Evolutionary conservation across 2,888 invertebrate genomes (phyloP).

Genomic region (Branchinecta sandiegonensis): DNA sequence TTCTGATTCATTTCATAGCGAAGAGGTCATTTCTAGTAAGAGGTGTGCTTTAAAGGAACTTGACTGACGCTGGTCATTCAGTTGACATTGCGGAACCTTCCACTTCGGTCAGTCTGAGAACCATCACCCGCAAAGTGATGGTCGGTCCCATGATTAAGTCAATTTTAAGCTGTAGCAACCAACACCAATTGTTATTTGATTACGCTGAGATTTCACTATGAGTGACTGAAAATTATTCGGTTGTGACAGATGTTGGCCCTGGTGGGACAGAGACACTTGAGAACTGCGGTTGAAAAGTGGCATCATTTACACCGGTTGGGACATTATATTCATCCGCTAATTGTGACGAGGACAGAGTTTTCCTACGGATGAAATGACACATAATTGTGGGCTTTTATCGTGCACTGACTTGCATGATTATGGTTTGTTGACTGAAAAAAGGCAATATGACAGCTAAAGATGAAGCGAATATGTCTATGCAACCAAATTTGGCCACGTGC

Average conservation of each 20-base stretch:
- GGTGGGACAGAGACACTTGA: neutral
- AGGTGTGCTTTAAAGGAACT: no score
- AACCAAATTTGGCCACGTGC: no score
- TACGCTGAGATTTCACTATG: conserved; percentile 7
- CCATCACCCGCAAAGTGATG: neutral
- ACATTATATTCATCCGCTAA: conserved; percentile 5
- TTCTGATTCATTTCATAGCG: no score
- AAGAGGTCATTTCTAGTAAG: no score
- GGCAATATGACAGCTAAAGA: no score
- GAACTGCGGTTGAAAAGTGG: conserved; percentile 15
- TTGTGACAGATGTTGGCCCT: neutral
- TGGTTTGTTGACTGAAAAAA: neutral
- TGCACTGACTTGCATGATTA: neutral
- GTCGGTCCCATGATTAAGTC: conserved; percentile 10
- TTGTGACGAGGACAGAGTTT: neutral
- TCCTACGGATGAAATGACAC: conserved; percentile 10
- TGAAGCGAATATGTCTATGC: no score
- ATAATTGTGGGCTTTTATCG: conserved; percentile 2
- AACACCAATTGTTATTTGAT: conserved; percentile 14
- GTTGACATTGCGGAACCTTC: no score
- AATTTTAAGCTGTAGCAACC: neutral
- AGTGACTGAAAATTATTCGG: neutral
- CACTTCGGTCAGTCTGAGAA: no score
- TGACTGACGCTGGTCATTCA: no score
- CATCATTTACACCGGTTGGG: neutral